Evolutionary conservation across 1,140 invertebrate species (phyloP), one percentile per base, ranked within the genome.

Genomic region (Ceratosolen solmsi): DNA sequence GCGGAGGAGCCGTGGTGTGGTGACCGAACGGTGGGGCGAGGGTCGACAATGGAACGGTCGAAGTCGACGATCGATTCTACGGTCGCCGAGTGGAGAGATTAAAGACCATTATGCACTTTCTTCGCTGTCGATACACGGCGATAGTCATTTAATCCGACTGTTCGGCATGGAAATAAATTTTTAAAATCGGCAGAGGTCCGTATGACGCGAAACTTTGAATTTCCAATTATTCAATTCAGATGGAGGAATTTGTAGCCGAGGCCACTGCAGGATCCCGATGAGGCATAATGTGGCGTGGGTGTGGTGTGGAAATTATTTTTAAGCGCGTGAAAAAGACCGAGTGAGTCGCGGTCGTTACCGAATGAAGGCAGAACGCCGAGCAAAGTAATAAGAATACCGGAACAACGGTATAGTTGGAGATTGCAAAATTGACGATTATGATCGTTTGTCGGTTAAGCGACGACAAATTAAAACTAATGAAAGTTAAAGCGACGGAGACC

Each of bases 381-480:
- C n/a, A n/a, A n/a, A n/a, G n/a, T 49, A 27, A 41, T 15, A 73
- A n/a, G n/a, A n/a, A n/a, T n/a, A n/a, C n/a, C n/a, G 8, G 54
- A 20, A 2, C 0, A 56, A 56, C 5, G 49, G 13, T 36, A 27
- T 20, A 0, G 46, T 2, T 15, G 49, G 27, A 54, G 1, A 25
- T 71, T 38, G 46, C n/a, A 30, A 49, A 70, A 68, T 78, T 68
- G 5, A 20, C 27, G 74, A 71, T 79, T 27, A 79, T 54, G 27
- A 79, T 70, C 77, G 51, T 58, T 65, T 77, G 75, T 77, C 75
- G 33, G 41, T n/a, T 20, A 9, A 11, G 4, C 80, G 36, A 84
- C 77, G 80, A 82, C 63, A 79, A 73, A 86, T 88, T 85, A 84
- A 83, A 82, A 71, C 83, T 85, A 85, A 87, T 87, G 86, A 84